Evolutionary conservation across 2,888 invertebrate species (phyloP).

Genomic region (Napeogenes sylphis): DNA sequence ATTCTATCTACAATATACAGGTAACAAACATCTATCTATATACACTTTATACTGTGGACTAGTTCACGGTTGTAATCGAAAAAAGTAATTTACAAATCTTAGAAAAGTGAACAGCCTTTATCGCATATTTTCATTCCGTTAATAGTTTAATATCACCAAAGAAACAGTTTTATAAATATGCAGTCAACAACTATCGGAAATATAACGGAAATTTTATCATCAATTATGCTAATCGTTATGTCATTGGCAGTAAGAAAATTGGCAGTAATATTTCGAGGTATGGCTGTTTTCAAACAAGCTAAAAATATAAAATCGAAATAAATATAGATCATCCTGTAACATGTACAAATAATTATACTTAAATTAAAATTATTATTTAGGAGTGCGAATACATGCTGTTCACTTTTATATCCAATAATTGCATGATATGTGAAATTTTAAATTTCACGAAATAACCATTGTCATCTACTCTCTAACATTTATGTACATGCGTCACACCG

Average conservation of each 20-base stretch:
- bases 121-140: conserved; percentile 12
- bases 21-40: conserved; percentile 77
- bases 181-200: too few species aligned
- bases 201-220: too few species aligned
- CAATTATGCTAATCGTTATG: too few species aligned
- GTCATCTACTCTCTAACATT: conserved; percentile 50
- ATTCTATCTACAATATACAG: conserved; percentile 77
- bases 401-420: conserved; percentile 26
- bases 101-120: conserved; percentile 56
- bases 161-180: too few species aligned
- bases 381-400: conserved; percentile 21
- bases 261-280: too few species aligned
- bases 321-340: too few species aligned
- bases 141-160: background rate
- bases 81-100: conserved; percentile 66
- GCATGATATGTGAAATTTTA: conserved; percentile 58
- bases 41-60: conserved; percentile 76
- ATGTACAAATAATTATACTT: background rate
- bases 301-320: too few species aligned
- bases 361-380: background rate
- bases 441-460: conserved; percentile 55
- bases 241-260: too few species aligned
- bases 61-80: conserved; percentile 72
- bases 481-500: conserved; percentile 64
- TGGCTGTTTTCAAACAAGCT: too few species aligned